phyloP scores from a whole-genome alignment of 2,888 invertebrate species.

The Lasioglossum vierecki region DNA sequence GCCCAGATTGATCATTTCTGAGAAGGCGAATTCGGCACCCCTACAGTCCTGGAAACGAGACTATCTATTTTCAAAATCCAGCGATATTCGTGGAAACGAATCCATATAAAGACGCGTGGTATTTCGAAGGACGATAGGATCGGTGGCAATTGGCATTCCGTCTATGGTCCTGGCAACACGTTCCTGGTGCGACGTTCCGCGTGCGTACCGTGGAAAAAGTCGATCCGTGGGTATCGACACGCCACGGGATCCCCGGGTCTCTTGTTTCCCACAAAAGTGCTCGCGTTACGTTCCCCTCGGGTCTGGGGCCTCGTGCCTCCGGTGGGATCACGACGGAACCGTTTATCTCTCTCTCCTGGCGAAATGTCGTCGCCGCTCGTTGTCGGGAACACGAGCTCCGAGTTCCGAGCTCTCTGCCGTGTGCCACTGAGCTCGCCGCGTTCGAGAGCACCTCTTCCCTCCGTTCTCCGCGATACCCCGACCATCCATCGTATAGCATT shows the following conservation, averaged over 20 bases:
- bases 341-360: slow-evolving; percentile 33
- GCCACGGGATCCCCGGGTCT: slow-evolving; percentile 24
- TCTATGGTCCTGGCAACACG: background rate
- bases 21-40: too few relatives aligned
- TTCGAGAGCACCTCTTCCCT: background rate
- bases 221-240: background rate
- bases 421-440: background rate
- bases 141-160: background rate
- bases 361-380: slow-evolving; percentile 43
- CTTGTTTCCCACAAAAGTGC: slow-evolving; percentile 44
- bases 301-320: background rate
- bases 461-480: background rate
- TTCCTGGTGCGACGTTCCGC: background rate
- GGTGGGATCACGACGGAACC: slow-evolving; percentile 47
- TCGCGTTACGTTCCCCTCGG: slow-evolving; percentile 18
- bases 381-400: background rate
- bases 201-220: background rate
- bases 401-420: background rate
- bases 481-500: slow-evolving; percentile 37
- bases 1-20: too few relatives aligned
- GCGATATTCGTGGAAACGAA: background rate
- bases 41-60: too few relatives aligned
- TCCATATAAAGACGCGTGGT: background rate
- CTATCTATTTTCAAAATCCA: background rate
- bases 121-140: background rate